Conservation (phyloP, 2,113 vertebrate species). For the Tachysurus fulvidraco region DNA sequence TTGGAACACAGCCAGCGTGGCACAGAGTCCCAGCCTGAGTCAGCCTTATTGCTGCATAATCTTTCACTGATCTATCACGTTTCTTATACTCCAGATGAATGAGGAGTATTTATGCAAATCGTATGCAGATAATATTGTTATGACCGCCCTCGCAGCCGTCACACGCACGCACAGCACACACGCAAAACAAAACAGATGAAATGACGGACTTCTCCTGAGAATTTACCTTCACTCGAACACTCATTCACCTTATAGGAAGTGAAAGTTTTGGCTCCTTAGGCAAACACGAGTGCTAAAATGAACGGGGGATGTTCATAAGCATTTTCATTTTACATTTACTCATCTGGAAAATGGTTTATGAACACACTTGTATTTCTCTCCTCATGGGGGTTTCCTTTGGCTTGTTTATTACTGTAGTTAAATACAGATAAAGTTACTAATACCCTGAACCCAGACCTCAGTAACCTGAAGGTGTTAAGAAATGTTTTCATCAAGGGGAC, state of each 20-base stretch:
- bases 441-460: background rate
- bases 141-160: background rate
- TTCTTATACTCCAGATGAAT: background rate
- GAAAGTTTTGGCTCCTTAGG: constrained; percentile 9
- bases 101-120: constrained; percentile 3
- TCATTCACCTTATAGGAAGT: constrained; percentile 16
- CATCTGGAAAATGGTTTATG: background rate
- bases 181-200: background rate
- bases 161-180: background rate
- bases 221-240: background rate
- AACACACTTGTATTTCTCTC: background rate
- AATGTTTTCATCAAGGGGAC: background rate
- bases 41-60: background rate
- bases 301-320: background rate
- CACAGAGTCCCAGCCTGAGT: background rate
- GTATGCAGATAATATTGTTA: background rate
- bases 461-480: background rate
- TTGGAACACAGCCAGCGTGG: background rate
- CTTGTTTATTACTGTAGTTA: background rate
- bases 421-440: background rate
- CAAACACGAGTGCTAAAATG: background rate
- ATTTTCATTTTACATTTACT: constrained; percentile 1
- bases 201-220: constrained; percentile 14
- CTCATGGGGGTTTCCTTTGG: background rate
- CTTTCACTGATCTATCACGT: background rate